These are phyloP conservation scores for Petrolisthes manimaculis DNA, from an alignment of 2,888 invertebrate species.

Conservation along the genomic window DNA sequence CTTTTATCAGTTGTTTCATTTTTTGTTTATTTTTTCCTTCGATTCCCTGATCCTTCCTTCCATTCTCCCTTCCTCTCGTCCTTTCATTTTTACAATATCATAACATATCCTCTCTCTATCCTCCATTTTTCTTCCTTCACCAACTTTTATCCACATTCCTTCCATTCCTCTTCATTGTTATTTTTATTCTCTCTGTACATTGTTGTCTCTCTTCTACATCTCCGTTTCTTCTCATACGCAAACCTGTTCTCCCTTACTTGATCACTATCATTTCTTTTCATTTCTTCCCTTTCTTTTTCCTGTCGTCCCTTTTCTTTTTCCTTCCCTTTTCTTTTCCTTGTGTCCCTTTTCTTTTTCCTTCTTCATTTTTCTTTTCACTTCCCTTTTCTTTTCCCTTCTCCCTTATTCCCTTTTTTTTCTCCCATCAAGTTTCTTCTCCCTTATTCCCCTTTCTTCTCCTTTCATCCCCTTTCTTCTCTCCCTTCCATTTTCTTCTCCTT, in stretches of 20 bases:
- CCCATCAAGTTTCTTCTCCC: background rate
- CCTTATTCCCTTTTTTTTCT: background rate
- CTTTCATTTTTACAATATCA: background rate
- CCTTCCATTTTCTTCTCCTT: background rate
- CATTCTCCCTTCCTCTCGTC: background rate
- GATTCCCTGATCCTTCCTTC: background rate
- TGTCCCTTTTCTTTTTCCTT: background rate
- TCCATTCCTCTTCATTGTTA: background rate
- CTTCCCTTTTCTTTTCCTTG: background rate
- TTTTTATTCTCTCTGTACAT: background rate
- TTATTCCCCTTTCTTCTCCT: background rate
- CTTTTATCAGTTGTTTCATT: background rate
- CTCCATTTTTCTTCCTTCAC: background rate
- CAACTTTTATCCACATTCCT: background rate
- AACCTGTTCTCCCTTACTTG: slow-evolving; percentile 13
- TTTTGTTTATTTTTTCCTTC: background rate
- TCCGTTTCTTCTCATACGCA: slow-evolving; percentile 10
- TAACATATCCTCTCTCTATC: background rate
- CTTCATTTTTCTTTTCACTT: background rate
- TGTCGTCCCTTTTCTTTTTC: background rate
- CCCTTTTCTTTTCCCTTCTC: background rate
- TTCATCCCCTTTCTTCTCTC: background rate
- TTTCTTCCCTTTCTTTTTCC: background rate
- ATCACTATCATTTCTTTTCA: background rate
- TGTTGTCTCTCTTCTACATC: background rate